A percentile compares a stretch with the other conserved stretches of the same genome.
These are phyloP conservation scores for Rhinoraja longicauda DNA, from an alignment of 2,797 vertebrate species.

Conservation along the genomic window DNA sequence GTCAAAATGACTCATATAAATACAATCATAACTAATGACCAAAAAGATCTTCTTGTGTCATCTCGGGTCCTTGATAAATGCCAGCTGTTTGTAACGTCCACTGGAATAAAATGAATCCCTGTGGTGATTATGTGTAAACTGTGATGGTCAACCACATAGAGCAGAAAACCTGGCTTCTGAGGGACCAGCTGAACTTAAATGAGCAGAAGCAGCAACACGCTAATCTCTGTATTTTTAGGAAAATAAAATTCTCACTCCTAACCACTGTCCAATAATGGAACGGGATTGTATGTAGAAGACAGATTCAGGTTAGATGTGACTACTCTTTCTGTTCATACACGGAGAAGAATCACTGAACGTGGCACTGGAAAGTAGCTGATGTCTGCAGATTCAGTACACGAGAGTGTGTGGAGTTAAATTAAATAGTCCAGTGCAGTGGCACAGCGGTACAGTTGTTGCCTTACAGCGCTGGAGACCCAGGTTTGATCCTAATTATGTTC, in stretches of 20 bases:
- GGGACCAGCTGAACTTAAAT: neutral
- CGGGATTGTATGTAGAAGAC: neutral
- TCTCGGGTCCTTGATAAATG: neutral
- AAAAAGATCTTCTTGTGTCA: neutral
- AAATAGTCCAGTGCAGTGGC: neutral
- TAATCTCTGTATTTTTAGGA: neutral
- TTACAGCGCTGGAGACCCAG: too few relatives aligned
- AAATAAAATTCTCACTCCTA: neutral
- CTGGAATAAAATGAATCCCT: neutral
- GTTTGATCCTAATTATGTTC: too few relatives aligned
- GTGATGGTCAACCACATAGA: neutral
- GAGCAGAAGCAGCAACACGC: neutral
- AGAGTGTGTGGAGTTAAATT: neutral
- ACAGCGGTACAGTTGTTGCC: too few relatives aligned
- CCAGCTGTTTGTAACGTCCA: neutral
- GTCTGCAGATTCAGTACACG: neutral
- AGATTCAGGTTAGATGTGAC: neutral
- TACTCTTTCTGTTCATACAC: neutral
- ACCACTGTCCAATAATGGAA: neutral
- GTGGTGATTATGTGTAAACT: neutral
- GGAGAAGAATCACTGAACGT: neutral
- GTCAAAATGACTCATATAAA: neutral
- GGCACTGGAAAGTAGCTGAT: neutral
- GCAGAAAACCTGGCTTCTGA: neutral
- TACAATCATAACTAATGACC: neutral